These are phyloP conservation scores for Benthosema pterotum DNA, from an alignment of 2,797 vertebrate species.

Conservation along the genomic window DNA sequence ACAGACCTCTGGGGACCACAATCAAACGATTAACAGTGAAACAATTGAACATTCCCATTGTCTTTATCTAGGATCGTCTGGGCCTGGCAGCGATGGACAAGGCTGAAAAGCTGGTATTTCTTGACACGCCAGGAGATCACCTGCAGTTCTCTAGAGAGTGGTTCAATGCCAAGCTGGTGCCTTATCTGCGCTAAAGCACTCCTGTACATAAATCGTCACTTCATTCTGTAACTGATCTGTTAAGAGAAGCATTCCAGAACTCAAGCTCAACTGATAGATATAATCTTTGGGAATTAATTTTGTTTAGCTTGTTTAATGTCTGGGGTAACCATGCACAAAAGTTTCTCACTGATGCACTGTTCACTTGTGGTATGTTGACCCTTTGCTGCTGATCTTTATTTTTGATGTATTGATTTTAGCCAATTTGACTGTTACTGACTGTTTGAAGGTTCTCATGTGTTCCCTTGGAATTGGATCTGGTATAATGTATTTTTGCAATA, in stretches of 20 bases:
- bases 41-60: neutral
- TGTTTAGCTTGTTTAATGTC: neutral
- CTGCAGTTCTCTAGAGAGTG: slow-evolving; percentile 88
- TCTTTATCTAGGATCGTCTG: slow-evolving; percentile 73
- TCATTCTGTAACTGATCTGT: neutral
- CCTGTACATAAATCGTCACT: neutral
- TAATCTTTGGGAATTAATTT: no score
- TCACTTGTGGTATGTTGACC: slow-evolving; percentile 12
- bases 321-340: neutral
- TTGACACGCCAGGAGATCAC: slow-evolving; percentile 86
- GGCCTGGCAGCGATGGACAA: slow-evolving; percentile 88
- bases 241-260: neutral
- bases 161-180: slow-evolving; percentile 88
- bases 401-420: slow-evolving; percentile 15
- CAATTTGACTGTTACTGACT: neutral
- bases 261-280: no score
- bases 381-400: neutral
- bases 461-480: slow-evolving; percentile 5
- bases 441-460: neutral
- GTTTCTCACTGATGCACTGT: slow-evolving; percentile 53
- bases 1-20: no score
- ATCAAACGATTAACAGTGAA: no score
- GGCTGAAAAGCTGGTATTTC: slow-evolving; percentile 89
- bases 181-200: slow-evolving; percentile 79
- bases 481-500: slow-evolving; percentile 14